phyloP scores from a whole-genome alignment of 2,888 invertebrate genomes.

The Meghimatium bilineatum region DNA sequence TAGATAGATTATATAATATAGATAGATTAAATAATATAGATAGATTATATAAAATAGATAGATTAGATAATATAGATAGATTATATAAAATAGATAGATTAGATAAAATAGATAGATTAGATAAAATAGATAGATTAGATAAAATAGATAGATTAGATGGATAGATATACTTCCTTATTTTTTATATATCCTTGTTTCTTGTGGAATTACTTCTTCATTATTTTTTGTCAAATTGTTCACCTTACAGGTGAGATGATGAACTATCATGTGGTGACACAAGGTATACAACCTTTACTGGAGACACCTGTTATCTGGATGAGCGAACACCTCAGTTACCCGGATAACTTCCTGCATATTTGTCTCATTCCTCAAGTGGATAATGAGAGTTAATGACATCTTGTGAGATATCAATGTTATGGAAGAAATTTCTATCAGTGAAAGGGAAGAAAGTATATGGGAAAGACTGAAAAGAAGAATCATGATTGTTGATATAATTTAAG shows the following conservation, averaged over 20 bases:
- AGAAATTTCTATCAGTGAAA: neutral
- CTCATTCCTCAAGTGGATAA: conserved; percentile 49
- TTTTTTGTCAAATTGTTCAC: neutral
- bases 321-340: conserved; percentile 97
- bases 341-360: conserved; percentile 95
- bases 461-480: neutral
- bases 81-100: too few relatives aligned
- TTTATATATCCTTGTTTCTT: too few relatives aligned
- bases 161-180: too few relatives aligned
- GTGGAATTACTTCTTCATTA: neutral
- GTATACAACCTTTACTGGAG: conserved; percentile 89
- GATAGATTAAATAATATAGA: too few relatives aligned
- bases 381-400: conserved; percentile 42
- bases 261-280: conserved; percentile 85
- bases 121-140: too few relatives aligned
- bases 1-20: too few relatives aligned
- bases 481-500: neutral
- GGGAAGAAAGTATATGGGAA: neutral
- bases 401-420: neutral
- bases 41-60: too few relatives aligned
- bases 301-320: conserved; percentile 98
- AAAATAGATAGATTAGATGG: too few relatives aligned
- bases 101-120: too few relatives aligned
- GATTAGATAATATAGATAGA: too few relatives aligned
- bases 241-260: neutral